Base-by-base conservation (phyloP, 30 jellyfish, hydroid and myxozoan species). In the Rhopilema esculentum region DNA sequence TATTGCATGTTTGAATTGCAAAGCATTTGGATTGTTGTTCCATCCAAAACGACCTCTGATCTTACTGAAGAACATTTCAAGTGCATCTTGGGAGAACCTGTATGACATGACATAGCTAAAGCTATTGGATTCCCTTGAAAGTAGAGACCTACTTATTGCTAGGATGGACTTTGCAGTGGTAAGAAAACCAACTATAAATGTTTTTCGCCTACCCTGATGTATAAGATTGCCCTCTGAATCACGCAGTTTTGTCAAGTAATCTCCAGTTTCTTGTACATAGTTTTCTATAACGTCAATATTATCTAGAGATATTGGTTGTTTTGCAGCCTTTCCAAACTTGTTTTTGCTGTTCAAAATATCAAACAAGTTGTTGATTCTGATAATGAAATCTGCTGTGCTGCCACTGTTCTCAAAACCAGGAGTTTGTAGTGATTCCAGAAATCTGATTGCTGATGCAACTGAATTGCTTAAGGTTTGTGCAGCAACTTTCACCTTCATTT, bases 41-140 rank as follows among this genome's bases (percentile, higher is more conserved):
- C 87, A 83, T 24, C 92, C 86, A 69, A 83, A 63, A 20, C 92
- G 87, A 48, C 79, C 87, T 8, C 92, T 69, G 1, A 72, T 71
- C 49, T 83, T 83, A 64, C 86, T 83, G 79, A 83, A 83, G 31
- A 68, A 50, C n/a, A 83, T 83, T 48, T 83, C 88, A 50, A 83
- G 51, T 49, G 87, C 51, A 83, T 83, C 92, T 53, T 83, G 92
- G 6, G 92, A 83, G 73, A 69, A 83, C 52, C 66, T 51, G 30
- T 83, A 49, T 72, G 92, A 31, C 32, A 67, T 22, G 4, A 82
- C 74, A 49, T 82, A 82, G 31, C 32, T 66, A 33, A 82, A 82
- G 29, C 49, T 17, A 30, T 69, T 65, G 27, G 26, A n/a, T n/a
- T n/a, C n/a, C n/a, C n/a, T n/a, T n/a, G n/a, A n/a, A n/a, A n/a